Evolutionary conservation across 2,113 vertebrate species (phyloP).

Genomic region (Chinchilla lanigera): DNA sequence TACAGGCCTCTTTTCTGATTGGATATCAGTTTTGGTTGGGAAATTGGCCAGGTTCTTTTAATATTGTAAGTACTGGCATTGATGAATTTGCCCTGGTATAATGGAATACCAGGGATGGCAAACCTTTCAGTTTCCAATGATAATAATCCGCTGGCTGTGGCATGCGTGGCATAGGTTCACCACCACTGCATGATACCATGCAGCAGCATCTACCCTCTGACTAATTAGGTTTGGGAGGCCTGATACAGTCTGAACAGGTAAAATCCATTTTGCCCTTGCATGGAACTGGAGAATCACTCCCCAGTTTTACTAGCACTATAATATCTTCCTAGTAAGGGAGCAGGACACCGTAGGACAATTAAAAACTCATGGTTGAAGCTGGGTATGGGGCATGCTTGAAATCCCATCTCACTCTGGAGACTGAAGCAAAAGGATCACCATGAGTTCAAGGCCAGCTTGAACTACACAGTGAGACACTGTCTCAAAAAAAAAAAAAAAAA

Average conservation of each 20-base stretch:
- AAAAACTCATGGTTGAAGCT: background rate
- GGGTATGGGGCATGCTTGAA: background rate
- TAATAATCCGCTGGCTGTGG: background rate
- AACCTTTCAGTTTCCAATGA: background rate
- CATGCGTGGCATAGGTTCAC: background rate
- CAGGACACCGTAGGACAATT: background rate
- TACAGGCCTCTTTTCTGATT: background rate
- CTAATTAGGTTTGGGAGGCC: background rate
- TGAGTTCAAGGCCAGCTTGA: background rate
- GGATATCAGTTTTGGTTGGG: background rate
- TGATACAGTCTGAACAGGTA: background rate
- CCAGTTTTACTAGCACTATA: background rate
- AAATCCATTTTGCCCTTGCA: background rate
- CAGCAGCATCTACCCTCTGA: background rate
- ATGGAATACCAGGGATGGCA: background rate
- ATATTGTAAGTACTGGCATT: background rate
- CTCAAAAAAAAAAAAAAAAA: no score
- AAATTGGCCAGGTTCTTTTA: background rate
- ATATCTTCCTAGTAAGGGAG: background rate
- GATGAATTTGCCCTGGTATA: background rate
- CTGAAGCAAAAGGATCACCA: background rate
- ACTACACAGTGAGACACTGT: background rate
- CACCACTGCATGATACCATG: background rate
- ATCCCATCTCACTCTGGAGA: background rate
- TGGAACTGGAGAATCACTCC: background rate